Conservation (phyloP, 2,888 invertebrate species). For the Harpalus rufipes region DNA sequence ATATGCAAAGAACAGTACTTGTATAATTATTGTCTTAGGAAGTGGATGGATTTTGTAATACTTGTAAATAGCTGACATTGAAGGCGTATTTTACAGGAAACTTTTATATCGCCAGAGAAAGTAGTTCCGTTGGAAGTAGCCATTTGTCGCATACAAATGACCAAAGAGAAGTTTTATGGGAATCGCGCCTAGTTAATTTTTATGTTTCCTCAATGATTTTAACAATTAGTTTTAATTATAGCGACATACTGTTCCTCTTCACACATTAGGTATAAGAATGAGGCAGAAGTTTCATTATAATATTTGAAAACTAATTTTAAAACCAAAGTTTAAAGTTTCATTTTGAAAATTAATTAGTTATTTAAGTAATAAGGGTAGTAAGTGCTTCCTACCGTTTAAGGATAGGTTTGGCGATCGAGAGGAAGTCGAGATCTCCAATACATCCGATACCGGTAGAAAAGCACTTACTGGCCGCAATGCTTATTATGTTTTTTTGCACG, state of each 20-base stretch:
- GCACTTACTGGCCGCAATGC: too few species aligned
- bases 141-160: slow-evolving; percentile 18
- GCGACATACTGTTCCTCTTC: not conserved
- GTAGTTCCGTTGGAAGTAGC: not conserved
- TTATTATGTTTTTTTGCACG: too few species aligned
- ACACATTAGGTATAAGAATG: not conserved
- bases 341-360: too few species aligned
- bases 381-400: too few species aligned
- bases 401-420: too few species aligned
- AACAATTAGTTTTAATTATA: not conserved
- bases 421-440: too few species aligned
- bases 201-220: slow-evolving; percentile 5
- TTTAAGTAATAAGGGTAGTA: too few species aligned
- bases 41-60: slow-evolving; percentile 14
- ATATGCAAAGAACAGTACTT: slow-evolving; percentile 4
- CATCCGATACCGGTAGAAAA: too few species aligned
- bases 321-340: too few species aligned
- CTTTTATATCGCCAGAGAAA: slow-evolving; percentile 12
- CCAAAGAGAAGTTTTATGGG: slow-evolving; percentile 22
- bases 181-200: slow-evolving; percentile 14
- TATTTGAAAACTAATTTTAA: not conserved
- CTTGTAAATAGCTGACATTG: slow-evolving; percentile 38
- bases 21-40: slow-evolving; percentile 11
- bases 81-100: slow-evolving; percentile 14
- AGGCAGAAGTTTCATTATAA: not conserved